These are phyloP conservation scores for Monomorium pharaonis DNA, from an alignment of 1,140 invertebrate genomes.

Conservation along the genomic window DNA sequence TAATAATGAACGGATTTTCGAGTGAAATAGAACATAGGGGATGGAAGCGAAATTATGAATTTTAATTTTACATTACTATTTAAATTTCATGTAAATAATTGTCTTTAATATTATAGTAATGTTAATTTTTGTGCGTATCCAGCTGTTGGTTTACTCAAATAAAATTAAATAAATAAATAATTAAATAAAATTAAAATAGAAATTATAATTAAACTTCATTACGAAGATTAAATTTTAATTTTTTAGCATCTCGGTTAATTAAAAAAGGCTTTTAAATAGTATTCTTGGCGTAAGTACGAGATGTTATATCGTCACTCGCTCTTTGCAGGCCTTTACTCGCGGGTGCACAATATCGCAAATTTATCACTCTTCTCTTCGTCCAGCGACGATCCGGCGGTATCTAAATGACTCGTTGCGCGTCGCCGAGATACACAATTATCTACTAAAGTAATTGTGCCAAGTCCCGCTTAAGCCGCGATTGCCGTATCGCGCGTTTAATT, in stretches of 20 bases:
- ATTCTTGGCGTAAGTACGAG: background rate
- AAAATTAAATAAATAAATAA: background rate
- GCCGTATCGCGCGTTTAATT: slow-evolving; percentile 42
- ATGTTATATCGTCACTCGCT: background rate
- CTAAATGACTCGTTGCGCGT: slow-evolving; percentile 34
- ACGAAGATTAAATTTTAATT: background rate
- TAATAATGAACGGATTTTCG: background rate
- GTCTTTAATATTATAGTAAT: background rate
- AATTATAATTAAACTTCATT: background rate
- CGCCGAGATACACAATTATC: slow-evolving; percentile 41
- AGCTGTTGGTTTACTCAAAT: background rate
- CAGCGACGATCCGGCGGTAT: slow-evolving; percentile 20
- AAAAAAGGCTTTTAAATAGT: background rate
- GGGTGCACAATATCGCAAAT: slow-evolving; percentile 11
- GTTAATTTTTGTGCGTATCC: background rate
- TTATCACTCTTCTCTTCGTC: slow-evolving; percentile 33
- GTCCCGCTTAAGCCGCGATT: slow-evolving; percentile 40
- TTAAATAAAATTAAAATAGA: background rate
- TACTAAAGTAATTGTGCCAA: slow-evolving; percentile 43
- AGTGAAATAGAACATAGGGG: background rate
- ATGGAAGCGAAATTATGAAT: background rate
- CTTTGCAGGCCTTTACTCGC: background rate
- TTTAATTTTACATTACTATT: background rate
- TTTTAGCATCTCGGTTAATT: background rate
- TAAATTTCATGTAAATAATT: background rate